Base-by-base conservation (phyloP, 2,888 invertebrate genomes). In the Schizotus pectinicornis region DNA sequence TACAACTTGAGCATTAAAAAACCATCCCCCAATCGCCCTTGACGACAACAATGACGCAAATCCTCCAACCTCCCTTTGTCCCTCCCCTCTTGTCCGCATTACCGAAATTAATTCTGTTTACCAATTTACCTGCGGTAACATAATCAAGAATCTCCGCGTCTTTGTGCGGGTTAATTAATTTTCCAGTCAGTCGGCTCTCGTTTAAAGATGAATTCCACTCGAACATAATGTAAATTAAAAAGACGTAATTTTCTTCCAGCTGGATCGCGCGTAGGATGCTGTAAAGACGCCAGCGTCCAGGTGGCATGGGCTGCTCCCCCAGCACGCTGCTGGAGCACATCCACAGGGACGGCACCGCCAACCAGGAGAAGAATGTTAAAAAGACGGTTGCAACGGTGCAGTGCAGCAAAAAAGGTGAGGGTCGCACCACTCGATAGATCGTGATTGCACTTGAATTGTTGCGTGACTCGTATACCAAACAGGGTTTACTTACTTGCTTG, bases 321-420 rank as follows among this genome's bases (percentile, higher is more conserved):
- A 86, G 86, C 74, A 84, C 85, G 80, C 79, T 86, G 67, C 79
- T 86, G 71, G 85, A 85, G 75, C 85, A 85, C 77, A 84, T 85
- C 77, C 84, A 85, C 55, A 82, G 85, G 62, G 84, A 83, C 78
- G 84, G 84, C 78, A 71, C 73, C 9, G 65, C 70, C 51, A 71
- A 67, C 61, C 75, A 71, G 56, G 74, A 74, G 42, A 76, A 73
- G 61, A 67, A 57, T 56, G 61, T 65, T 41, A 70, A 69, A 57
- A 70, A 65, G 46, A 30, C 59, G 11, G 54, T 62, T 36, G 37
- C 31, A 49, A 62, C 50, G 57, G 59, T 46, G 63, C 61, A 50
- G 31, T 34, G 45, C 57, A 63, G 63, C 51, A 75, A 68, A 67
- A 76, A 74, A 70, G 72, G 71, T 56, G 30, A 56, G 56, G 45